Base-by-base conservation (phyloP, 2,888 invertebrate genomes). In the Neocrepidodera transversa region DNA sequence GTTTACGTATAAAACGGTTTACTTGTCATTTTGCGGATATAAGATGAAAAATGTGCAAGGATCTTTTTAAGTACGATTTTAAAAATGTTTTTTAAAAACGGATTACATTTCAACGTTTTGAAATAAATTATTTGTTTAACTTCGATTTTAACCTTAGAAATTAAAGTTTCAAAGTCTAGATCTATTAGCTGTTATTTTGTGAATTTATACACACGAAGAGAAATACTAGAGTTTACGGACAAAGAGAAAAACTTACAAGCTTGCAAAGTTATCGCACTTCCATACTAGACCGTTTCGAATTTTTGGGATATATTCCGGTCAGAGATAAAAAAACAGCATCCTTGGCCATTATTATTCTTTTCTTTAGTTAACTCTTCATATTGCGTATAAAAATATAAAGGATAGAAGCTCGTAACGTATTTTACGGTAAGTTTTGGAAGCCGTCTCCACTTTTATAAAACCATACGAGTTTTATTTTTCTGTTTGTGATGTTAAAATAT, bases 151-250 rank as follows among this genome's bases (percentile, higher is more conserved):
- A n/a, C n/a, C n/a, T n/a, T n/a, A n/a, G n/a, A n/a, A n/a, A n/a
- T n/a, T n/a, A n/a, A n/a, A n/a, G n/a, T n/a, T n/a, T n/a, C n/a
- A n/a, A 13, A 18, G 42, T 20, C 8, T 11, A 42, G 42, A 42
- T 42, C 20, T 42, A 42, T 42, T 42, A 42, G 42, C 23, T 42
- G 42, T 42, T 42, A 42, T 42, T 42, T 42, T 20, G 42, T 32
- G n/a, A 23, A 23, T 18, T 23, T 42, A 42, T 20, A 11, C 20
- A 11, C 11, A 23, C n/a, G 20, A 42, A 10, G 42, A 23, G 20
- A 13, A 42, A 20, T 18, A 20, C 20, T 20, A 23, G 42, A 42
- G 20, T 42, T n/a, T 42, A 42, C 7, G 42, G 20, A 42, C 20
- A 20, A 42, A 20, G 11, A 32, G 32, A 13, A 32, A 32, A 32